A percentile compares a stretch with the other conserved stretches of the same genome.
Evolutionary conservation across 2,113 vertebrate genomes (phyloP).

Genomic region (Galbula dea): DNA sequence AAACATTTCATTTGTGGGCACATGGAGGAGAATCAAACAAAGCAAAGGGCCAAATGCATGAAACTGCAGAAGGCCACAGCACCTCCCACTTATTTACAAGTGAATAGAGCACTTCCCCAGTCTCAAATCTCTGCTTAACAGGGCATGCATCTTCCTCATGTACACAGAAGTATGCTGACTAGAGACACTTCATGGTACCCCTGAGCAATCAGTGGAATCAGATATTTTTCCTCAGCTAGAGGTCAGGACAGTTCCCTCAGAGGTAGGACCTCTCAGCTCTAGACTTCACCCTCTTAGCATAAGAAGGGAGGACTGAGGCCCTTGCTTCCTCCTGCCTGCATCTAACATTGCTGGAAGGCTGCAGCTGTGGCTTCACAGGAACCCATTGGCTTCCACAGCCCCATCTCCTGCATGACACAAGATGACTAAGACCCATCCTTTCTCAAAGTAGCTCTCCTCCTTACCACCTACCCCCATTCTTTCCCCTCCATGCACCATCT

Average conservation of each 20-base stretch:
- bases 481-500: neutral
- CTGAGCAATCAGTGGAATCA: neutral
- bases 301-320: neutral
- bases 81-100: neutral
- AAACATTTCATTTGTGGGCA: fast-evolving
- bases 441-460: neutral
- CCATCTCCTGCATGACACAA: neutral
- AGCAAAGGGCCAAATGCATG: neutral
- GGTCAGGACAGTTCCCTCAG: neutral
- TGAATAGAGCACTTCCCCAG: neutral
- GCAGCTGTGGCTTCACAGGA: neutral
- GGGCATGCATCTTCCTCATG: fast-evolving
- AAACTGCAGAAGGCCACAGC: neutral
- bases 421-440: neutral
- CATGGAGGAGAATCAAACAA: neutral
- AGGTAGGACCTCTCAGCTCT: neutral
- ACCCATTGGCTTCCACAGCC: neutral
- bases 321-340: neutral
- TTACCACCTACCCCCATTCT: neutral
- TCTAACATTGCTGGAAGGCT: neutral
- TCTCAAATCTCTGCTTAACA: neutral
- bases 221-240: neutral
- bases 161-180: neutral
- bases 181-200: neutral
- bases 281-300: neutral